These are phyloP conservation scores for Drosophila multiciliata DNA, from an alignment of 2,888 invertebrate species.

Conservation along the genomic window DNA sequence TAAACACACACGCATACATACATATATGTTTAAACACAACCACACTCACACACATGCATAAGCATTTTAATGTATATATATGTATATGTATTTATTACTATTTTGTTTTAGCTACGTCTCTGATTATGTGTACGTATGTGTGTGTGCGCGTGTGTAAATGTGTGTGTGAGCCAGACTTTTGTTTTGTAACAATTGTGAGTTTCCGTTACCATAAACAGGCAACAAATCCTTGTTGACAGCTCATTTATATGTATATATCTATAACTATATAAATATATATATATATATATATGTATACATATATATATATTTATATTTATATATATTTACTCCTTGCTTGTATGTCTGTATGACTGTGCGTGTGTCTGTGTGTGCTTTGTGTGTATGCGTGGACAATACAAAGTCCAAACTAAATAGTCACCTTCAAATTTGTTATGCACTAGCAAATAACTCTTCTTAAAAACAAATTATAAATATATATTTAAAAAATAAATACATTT, in stretches of 20 bases:
- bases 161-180: slow-evolving; percentile 41
- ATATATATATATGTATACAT: slow-evolving; percentile 13
- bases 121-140: slow-evolving; percentile 29
- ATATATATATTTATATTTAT: slow-evolving; percentile 10
- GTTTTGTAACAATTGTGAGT: slow-evolving; percentile 46
- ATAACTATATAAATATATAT: not conserved
- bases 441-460: slow-evolving; percentile 10
- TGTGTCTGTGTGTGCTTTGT: slow-evolving; percentile 12
- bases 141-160: slow-evolving; percentile 2
- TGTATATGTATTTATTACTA: slow-evolving; percentile 47
- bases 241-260: slow-evolving; percentile 51
- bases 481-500: slow-evolving; percentile 1
- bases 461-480: slow-evolving; percentile 5
- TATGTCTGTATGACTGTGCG: slow-evolving; percentile 9
- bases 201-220: slow-evolving; percentile 47
- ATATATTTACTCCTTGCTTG: slow-evolving; percentile 7
- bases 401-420: slow-evolving; percentile 40
- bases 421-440: slow-evolving; percentile 43
- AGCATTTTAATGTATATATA: slow-evolving; percentile 42
- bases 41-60: slow-evolving; percentile 19
- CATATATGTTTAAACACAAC: slow-evolving; percentile 22
- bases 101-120: slow-evolving; percentile 49
- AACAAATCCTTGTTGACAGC: slow-evolving; percentile 71
- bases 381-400: slow-evolving; percentile 20
- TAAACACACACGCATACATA: slow-evolving; percentile 6